Percentiles rank a stretch among this genome's conserved stretches.
Evolutionary conservation across 2,113 vertebrate species (phyloP).

Genomic region (Percopsis transmontana): DNA sequence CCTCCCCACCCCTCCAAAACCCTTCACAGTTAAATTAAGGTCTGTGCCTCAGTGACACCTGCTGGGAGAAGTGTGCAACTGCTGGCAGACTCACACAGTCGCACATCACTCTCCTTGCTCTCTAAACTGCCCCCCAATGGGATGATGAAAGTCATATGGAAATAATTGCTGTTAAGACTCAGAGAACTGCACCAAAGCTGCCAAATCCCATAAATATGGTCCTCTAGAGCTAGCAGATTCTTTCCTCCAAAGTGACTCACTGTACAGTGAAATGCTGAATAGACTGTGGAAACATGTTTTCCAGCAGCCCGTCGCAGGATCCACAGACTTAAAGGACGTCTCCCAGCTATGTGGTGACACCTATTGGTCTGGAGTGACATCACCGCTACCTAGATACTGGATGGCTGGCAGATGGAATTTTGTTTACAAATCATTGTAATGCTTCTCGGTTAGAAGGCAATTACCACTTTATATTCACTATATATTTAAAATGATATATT

Average conservation of each 20-base stretch:
- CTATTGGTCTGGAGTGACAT: constrained; percentile 24
- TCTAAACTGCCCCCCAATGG: constrained; percentile 45
- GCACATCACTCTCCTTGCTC: constrained; percentile 13
- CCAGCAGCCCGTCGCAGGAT: constrained; percentile 44
- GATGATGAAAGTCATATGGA: constrained; percentile 66
- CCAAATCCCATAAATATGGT: constrained; percentile 64
- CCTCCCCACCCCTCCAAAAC: not conserved
- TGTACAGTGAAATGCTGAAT: constrained; percentile 53
- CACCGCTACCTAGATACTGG: constrained; percentile 27
- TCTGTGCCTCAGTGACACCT: constrained; percentile 71
- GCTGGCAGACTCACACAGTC: constrained; percentile 31
- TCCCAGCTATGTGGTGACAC: constrained; percentile 25
- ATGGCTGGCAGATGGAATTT: constrained; percentile 46
- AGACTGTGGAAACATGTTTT: constrained; percentile 34
- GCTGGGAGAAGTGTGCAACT: constrained; percentile 56
- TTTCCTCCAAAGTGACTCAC: constrained; percentile 71
- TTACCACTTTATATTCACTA: constrained; percentile 28
- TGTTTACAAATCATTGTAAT: constrained; percentile 10
- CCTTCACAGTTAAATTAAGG: constrained; percentile 42
- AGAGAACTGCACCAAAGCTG: constrained; percentile 73
- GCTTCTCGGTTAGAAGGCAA: constrained; percentile 15
- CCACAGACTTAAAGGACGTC: constrained; percentile 26
- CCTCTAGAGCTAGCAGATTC: constrained; percentile 62
- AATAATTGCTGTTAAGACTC: constrained; percentile 70
- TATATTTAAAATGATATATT: constrained; percentile 31